Percentiles rank a stretch among this genome's conserved stretches.
These are phyloP conservation scores for Dasyprocta punctata DNA, from an alignment of 2,113 vertebrate species.

Conservation along the genomic window DNA sequence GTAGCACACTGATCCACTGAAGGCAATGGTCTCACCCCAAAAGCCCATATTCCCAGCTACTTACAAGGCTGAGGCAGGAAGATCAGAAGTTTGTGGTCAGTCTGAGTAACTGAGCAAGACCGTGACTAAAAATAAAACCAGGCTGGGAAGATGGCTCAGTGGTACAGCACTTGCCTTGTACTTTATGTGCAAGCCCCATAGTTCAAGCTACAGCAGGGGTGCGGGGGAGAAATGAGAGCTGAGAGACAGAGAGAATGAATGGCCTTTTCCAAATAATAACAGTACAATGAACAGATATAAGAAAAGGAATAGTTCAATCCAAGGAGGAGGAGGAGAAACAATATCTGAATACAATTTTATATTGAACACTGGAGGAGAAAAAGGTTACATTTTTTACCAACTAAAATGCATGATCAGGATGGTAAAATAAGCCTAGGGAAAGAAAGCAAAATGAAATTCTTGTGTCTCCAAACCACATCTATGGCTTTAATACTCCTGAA, in stretches of 20 bases:
- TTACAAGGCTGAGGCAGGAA: not conserved
- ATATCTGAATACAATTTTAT: not conserved
- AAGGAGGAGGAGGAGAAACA: not conserved
- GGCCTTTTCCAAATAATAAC: not conserved
- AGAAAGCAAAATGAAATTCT: conserved; percentile 45
- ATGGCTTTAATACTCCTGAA: not conserved
- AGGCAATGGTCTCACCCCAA: not conserved
- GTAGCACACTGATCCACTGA: not conserved
- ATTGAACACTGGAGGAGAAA: not conserved
- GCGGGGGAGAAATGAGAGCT: not conserved
- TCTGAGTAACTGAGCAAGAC: not conserved
- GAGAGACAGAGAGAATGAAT: not conserved
- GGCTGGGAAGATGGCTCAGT: not conserved
- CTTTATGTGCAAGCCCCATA: not conserved
- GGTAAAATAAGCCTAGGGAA: conserved; percentile 8
- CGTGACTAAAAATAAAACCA: not conserved
- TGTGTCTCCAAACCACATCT: not conserved
- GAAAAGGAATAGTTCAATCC: not conserved
- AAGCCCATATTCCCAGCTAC: not conserved
- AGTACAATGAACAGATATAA: not conserved
- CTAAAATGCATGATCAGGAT: not conserved
- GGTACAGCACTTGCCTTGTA: not conserved
- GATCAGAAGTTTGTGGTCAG: not conserved
- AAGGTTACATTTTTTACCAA: not conserved
- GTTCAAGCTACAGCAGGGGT: not conserved